phyloP scores from a whole-genome alignment of 2,113 vertebrate species.

The Pelusios castaneus region DNA sequence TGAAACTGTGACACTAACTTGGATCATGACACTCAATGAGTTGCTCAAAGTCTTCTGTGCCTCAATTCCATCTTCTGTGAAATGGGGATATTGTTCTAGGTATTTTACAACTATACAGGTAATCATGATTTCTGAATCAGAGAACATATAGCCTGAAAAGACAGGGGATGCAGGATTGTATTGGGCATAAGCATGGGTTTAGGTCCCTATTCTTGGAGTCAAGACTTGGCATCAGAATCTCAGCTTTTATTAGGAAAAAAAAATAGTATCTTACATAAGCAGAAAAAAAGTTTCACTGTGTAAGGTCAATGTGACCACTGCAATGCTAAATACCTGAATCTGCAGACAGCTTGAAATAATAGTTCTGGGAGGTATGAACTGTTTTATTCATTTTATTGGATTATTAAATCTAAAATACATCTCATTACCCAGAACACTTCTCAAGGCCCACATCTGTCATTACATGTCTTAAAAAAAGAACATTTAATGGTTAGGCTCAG shows the following conservation, averaged over 20 bases:
- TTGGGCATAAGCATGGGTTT: background rate
- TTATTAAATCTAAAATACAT: background rate
- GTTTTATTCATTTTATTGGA: background rate
- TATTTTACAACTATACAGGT: background rate
- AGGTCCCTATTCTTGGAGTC: background rate
- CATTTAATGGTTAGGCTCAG: background rate
- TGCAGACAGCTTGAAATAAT: background rate
- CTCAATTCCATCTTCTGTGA: background rate
- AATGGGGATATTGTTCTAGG: background rate
- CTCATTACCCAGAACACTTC: no score
- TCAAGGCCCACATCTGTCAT: no score
- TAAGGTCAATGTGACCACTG: background rate
- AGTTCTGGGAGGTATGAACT: background rate
- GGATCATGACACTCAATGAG: background rate
- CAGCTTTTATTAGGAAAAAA: background rate
- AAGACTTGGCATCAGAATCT: background rate
- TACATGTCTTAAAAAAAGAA: no score
- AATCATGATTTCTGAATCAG: background rate
- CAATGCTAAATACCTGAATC: background rate
- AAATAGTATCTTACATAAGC: background rate
- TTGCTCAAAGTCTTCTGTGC: background rate
- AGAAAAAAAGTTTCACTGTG: background rate
- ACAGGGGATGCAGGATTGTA: background rate
- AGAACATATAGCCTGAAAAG: background rate
- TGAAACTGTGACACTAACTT: background rate